phyloP scores from a whole-genome alignment of 1,140 invertebrate species.

The Battus philenor region DNA sequence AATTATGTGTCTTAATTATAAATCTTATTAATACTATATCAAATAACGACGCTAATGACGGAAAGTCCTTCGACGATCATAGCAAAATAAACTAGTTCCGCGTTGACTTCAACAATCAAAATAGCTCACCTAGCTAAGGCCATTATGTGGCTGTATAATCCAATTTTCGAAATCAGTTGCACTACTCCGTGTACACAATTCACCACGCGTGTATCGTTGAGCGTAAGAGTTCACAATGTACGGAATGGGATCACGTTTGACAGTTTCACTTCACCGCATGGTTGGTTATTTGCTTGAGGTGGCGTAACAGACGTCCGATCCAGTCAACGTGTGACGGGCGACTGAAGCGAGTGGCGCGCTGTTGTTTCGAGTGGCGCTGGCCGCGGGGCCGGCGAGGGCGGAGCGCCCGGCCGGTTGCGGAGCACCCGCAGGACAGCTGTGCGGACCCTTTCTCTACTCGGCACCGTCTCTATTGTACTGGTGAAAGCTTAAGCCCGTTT shows the following conservation, averaged over 20 bases:
- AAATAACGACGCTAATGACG: constrained; percentile 42
- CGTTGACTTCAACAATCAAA: constrained; percentile 71
- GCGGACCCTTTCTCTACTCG: constrained; percentile 64
- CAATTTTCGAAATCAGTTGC: constrained; percentile 64
- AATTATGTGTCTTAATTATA: constrained; percentile 16
- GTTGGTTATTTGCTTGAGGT: constrained; percentile 42
- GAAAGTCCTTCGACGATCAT: constrained; percentile 62
- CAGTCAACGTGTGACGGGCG: constrained; percentile 51
- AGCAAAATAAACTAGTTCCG: constrained; percentile 71
- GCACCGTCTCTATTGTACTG: constrained; percentile 40
- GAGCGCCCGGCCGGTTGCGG: constrained; percentile 44
- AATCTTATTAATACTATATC: constrained; percentile 21
- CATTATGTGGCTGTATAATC: constrained; percentile 73
- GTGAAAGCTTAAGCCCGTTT: constrained; percentile 50
- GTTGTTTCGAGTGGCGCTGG: not conserved
- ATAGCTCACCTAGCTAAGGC: constrained; percentile 75
- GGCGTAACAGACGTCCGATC: constrained; percentile 45
- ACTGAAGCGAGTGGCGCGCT: constrained; percentile 33
- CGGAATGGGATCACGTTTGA: constrained; percentile 68
- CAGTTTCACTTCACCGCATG: constrained; percentile 74
- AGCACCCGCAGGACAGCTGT: constrained; percentile 65
- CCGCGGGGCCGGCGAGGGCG: constrained; percentile 53
- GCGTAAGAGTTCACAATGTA: constrained; percentile 40
- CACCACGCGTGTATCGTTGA: constrained; percentile 48
- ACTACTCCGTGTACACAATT: constrained; percentile 61